Conservation (phyloP, 2,113 vertebrate species). For the Rattus norvegicus region DNA sequence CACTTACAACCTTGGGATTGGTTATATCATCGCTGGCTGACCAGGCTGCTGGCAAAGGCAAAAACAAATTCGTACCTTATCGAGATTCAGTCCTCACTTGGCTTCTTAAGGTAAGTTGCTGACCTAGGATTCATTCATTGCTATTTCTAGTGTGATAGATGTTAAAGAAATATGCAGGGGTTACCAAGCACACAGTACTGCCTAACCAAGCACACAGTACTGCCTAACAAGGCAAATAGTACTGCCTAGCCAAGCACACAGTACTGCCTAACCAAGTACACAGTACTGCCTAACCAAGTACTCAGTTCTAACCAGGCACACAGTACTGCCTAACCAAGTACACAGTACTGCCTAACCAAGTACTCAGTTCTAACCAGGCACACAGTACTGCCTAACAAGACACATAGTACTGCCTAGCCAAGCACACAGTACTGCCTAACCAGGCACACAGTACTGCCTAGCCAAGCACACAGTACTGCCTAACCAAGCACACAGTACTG, state of each 20-base stretch:
- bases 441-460: background rate
- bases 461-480: background rate
- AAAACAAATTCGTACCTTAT: constrained; percentile 98
- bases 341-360: background rate
- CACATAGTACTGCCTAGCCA: background rate
- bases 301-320: background rate
- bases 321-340: background rate
- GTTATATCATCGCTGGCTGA: constrained; percentile 99
- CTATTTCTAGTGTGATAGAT: background rate
- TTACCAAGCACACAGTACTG: too few relatives aligned
- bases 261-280: background rate
- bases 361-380: too few relatives aligned
- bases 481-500: background rate
- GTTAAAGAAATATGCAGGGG: background rate
- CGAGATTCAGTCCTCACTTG: constrained; percentile 99
- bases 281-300: too few relatives aligned
- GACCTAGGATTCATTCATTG: background rate
- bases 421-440: background rate
- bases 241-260: background rate
- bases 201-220: background rate
- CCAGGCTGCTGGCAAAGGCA: constrained; percentile 97
- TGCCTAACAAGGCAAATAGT: background rate
- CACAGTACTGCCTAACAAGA: too few relatives aligned
- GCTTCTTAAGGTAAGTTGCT: constrained; percentile 95
- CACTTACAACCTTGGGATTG: constrained; percentile 96